Conservation (phyloP, 2,113 vertebrate species). For the Jacana jacana region DNA sequence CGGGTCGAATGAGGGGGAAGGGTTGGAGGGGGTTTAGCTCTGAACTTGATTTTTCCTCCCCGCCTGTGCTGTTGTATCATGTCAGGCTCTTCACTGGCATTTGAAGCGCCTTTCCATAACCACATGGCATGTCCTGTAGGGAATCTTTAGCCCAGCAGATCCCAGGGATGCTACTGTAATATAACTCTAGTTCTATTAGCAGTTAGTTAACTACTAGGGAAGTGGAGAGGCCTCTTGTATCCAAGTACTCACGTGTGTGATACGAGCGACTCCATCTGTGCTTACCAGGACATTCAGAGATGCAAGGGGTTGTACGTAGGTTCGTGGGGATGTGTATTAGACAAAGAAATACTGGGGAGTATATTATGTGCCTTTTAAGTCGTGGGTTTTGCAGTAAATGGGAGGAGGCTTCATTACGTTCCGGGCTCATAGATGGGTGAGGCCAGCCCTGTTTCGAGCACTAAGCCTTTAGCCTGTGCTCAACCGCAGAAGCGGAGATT, state of each 20-base stretch:
- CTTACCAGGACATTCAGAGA: not conserved
- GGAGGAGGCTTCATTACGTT: not conserved
- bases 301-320: not conserved
- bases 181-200: not conserved
- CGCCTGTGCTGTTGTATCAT: accelerated
- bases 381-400: not conserved
- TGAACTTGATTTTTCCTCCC: not conserved
- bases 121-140: not conserved
- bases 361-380: not conserved
- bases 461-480: not conserved
- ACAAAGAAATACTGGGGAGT: not conserved
- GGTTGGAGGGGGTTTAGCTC: not conserved
- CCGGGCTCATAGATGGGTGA: not conserved
- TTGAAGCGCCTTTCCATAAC: not conserved
- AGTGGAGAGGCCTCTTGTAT: not conserved
- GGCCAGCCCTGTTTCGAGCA: not conserved
- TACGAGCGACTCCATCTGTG: not conserved
- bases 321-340: not conserved
- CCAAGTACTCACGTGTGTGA: not conserved
- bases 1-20: not conserved
- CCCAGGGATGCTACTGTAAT: not conserved
- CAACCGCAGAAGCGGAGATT: not conserved
- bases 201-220: not conserved
- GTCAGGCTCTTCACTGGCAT: not conserved
- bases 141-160: not conserved